Conservation (phyloP, 2,113 vertebrate species). For the Dolichallabes microphthalmus region DNA sequence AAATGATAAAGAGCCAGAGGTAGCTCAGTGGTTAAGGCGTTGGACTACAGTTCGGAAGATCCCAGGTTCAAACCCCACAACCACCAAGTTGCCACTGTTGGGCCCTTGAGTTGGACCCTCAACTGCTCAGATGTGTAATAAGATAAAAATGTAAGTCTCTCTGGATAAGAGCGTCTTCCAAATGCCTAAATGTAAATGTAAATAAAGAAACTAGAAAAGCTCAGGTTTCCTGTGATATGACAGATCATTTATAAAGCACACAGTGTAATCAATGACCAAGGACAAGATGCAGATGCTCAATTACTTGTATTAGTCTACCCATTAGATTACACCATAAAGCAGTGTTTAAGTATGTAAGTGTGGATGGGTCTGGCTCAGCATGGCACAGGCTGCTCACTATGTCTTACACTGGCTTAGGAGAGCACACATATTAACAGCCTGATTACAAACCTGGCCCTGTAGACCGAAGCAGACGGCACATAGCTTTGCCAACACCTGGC, state of each 20-base stretch:
- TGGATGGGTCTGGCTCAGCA: conserved; percentile 17
- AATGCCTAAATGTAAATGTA: too few species aligned
- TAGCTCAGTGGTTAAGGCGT: too few species aligned
- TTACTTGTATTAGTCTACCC: not conserved
- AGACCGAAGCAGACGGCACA: conserved; percentile 12
- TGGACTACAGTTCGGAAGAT: too few species aligned
- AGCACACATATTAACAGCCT: conserved; percentile 32
- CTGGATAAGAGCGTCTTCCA: too few species aligned
- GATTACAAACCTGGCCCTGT: conserved; percentile 15
- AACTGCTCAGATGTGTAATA: too few species aligned
- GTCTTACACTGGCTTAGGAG: conserved; percentile 21
- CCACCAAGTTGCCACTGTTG: too few species aligned
- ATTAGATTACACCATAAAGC: not conserved
- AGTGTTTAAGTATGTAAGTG: not conserved
- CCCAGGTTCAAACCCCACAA: too few species aligned
- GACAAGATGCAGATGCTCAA: too few species aligned
- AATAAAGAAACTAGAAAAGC: not conserved
- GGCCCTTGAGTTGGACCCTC: too few species aligned
- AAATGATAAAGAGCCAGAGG: too few species aligned
- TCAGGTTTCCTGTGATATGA: not conserved
- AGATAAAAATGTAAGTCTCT: too few species aligned
- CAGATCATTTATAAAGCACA: not conserved
- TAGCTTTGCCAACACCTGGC: conserved; percentile 24
- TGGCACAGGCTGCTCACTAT: not conserved
- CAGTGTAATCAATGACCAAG: not conserved